Evolutionary conservation across 2,888 invertebrate genomes (phyloP).

Genomic region (Helicoverpa assulta): DNA sequence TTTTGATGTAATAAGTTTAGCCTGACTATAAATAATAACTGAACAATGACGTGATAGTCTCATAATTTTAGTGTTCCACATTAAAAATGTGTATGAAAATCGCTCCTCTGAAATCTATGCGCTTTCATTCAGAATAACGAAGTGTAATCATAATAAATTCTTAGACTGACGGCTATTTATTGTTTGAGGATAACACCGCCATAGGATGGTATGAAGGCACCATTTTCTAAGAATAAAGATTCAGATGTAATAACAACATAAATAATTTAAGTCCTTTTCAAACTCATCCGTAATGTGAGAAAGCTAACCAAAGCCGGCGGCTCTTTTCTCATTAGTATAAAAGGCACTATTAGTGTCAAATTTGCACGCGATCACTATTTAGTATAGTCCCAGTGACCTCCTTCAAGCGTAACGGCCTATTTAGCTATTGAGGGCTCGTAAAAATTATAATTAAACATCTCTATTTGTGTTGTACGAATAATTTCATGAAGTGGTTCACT

Average conservation of each 20-base stretch:
- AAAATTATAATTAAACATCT: slow-evolving; percentile 55
- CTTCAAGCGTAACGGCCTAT: slow-evolving; percentile 51
- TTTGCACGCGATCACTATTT: slow-evolving; percentile 62
- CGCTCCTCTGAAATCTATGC: slow-evolving; percentile 19
- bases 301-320: slow-evolving; percentile 6
- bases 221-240: background rate
- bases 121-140: slow-evolving; percentile 34
- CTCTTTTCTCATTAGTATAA: slow-evolving; percentile 50
- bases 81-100: slow-evolving; percentile 34
- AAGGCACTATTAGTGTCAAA: slow-evolving; percentile 48
- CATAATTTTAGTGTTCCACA: slow-evolving; percentile 32
- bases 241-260: background rate
- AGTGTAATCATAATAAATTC: slow-evolving; percentile 47
- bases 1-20: slow-evolving; percentile 39
- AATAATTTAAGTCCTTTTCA: slow-evolving; percentile 2
- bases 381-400: slow-evolving; percentile 50
- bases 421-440: slow-evolving; percentile 52
- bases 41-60: slow-evolving; percentile 52
- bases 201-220: slow-evolving; percentile 1
- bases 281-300: slow-evolving; percentile 32
- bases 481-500: slow-evolving; percentile 44
- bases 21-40: slow-evolving; percentile 37
- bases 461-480: slow-evolving; percentile 42
- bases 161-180: background rate
- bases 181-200: background rate